These are phyloP conservation scores for Alaudala cheleensis DNA, from an alignment of 2,113 vertebrate genomes.

Conservation along the genomic window DNA sequence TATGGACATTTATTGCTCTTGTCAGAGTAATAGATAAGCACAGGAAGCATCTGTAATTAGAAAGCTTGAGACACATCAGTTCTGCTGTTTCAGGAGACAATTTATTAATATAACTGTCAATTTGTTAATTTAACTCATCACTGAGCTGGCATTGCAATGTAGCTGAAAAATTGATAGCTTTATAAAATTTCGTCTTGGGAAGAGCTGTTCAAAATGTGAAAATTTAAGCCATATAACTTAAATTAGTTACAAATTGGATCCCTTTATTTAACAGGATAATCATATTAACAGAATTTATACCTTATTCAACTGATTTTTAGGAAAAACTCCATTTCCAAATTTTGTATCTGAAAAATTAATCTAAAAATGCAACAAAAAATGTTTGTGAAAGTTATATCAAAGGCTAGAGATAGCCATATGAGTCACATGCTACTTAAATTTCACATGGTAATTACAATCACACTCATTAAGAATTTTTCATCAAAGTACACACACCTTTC, in stretches of 20 bases:
- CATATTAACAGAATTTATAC: neutral
- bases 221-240: conserved; percentile 5
- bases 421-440: neutral
- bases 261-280: neutral
- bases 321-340: neutral
- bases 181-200: conserved; percentile 11
- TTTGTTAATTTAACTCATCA: conserved; percentile 59
- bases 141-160: neutral
- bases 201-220: conserved; percentile 11
- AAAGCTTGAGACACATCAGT: neutral
- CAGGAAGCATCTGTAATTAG: conserved; percentile 42
- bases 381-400: neutral
- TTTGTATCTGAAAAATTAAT: neutral
- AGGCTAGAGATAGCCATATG: neutral
- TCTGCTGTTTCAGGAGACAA: conserved; percentile 16
- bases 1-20: neutral
- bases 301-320: conserved; percentile 2
- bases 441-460: neutral
- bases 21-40: neutral
- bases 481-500: neutral
- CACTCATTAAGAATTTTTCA: neutral
- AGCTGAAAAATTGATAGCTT: conserved; percentile 38
- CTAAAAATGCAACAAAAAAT: neutral
- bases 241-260: conserved; percentile 9
- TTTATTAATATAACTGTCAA: conserved; percentile 52